Percentiles rank a stretch among this genome's conserved stretches.
Evolutionary conservation across 1,140 invertebrate species (phyloP).

Genomic region (Hestina assimilis): DNA sequence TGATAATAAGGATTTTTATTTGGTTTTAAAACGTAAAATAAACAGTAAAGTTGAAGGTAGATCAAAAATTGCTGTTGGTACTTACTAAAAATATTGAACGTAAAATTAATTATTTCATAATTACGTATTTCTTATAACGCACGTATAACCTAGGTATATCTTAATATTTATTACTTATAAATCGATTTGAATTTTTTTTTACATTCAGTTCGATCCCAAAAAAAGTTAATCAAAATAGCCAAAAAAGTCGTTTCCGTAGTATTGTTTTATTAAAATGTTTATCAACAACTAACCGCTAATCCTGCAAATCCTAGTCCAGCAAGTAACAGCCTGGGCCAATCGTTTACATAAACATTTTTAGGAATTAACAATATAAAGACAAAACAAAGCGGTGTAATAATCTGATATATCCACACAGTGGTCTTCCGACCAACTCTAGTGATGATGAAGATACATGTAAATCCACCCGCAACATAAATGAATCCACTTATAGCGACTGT

Average conservation of each 20-base stretch:
- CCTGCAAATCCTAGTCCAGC: conserved; percentile 65
- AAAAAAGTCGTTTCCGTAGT: no score
- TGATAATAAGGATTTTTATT: background rate
- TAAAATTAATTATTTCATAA: no score
- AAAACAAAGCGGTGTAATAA: conserved; percentile 80
- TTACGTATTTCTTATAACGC: no score
- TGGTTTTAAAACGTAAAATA: background rate
- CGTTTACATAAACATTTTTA: conserved; percentile 47
- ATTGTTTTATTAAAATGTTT: background rate
- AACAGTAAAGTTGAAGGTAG: no score
- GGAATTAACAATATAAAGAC: conserved; percentile 79
- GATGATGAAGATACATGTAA: conserved; percentile 81
- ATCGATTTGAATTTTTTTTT: no score
- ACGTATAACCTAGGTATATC: no score
- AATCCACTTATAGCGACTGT: conserved; percentile 83
- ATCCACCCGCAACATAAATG: conserved; percentile 82
- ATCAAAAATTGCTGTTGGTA: no score
- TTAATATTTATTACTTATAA: no score
- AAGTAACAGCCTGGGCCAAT: conserved; percentile 63
- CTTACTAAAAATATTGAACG: no score
- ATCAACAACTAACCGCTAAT: conserved; percentile 60
- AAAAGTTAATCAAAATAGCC: no score
- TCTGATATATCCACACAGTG: conserved; percentile 81
- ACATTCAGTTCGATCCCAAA: no score
- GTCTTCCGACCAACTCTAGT: conserved; percentile 81